Evolutionary conservation across 1,140 invertebrate genomes (phyloP).

Genomic region (Homalodisca vitripennis): DNA sequence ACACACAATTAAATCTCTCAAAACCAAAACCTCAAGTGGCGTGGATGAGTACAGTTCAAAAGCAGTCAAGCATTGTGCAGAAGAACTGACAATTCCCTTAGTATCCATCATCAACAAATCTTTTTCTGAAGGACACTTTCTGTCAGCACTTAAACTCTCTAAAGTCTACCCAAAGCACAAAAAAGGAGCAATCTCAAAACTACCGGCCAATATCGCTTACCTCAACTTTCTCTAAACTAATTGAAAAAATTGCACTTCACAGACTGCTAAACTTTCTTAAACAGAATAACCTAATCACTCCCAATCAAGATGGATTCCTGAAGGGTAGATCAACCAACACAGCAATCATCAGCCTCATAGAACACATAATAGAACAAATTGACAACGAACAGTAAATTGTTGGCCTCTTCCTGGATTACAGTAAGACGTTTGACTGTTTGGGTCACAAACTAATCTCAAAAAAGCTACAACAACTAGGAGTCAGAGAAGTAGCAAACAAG

Average conservation of each 20-base stretch:
- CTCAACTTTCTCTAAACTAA: constrained; percentile 2
- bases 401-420: background rate
- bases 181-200: background rate
- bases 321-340: background rate
- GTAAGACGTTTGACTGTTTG: background rate
- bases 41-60: background rate
- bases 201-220: background rate
- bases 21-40: background rate
- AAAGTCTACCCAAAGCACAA: constrained; percentile 11
- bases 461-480: background rate
- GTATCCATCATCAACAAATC: background rate
- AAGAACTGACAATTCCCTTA: background rate
- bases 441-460: background rate
- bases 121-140: background rate
- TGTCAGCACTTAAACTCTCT: background rate
- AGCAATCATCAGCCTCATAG: background rate
- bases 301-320: background rate
- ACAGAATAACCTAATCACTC: background rate
- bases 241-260: background rate
- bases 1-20: background rate
- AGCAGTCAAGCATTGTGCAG: background rate
- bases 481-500: background rate
- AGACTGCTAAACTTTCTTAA: background rate
- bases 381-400: background rate
- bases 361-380: background rate